Conservation (phyloP, 1,140 invertebrate genomes). For the Eumaeus atala region DNA sequence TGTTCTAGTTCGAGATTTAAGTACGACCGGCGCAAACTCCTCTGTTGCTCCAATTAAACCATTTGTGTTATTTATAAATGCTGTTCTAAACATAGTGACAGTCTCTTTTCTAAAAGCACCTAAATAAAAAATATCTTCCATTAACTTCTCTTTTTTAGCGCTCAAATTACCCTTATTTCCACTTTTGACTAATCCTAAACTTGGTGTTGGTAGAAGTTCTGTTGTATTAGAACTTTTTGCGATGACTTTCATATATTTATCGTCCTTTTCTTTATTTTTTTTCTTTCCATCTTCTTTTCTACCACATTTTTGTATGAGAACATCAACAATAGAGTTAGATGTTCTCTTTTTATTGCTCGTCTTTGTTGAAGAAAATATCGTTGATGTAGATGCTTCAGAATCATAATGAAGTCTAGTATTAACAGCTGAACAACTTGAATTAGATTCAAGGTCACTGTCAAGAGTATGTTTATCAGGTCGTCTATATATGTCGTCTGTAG, state of each 20-base stretch:
- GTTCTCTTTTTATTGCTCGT: slow-evolving; percentile 67
- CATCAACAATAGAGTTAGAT: slow-evolving; percentile 76
- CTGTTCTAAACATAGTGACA: slow-evolving; percentile 79
- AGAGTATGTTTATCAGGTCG: slow-evolving; percentile 60
- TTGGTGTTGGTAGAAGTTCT: slow-evolving; percentile 78
- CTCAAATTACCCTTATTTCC: slow-evolving; percentile 70
- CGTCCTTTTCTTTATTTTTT: slow-evolving; percentile 74
- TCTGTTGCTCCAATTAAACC: slow-evolving; percentile 73
- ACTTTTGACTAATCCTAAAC: slow-evolving; percentile 69
- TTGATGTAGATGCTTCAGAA: slow-evolving; percentile 79
- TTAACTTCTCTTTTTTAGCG: slow-evolving; percentile 70
- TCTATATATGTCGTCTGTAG: slow-evolving; percentile 64
- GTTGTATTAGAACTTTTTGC: slow-evolving; percentile 72
- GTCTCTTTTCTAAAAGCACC: slow-evolving; percentile 82
- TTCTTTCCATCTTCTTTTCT: slow-evolving; percentile 75
- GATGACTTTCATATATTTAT: slow-evolving; percentile 69
- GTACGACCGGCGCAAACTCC: slow-evolving; percentile 81
- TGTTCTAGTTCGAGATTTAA: slow-evolving; percentile 83
- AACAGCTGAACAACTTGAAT: slow-evolving; percentile 77
- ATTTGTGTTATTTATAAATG: slow-evolving; percentile 79
- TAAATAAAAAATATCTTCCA: slow-evolving; percentile 76
- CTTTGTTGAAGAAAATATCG: slow-evolving; percentile 74
- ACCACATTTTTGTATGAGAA: slow-evolving; percentile 78
- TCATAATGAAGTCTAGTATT: slow-evolving; percentile 76
- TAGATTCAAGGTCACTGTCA: slow-evolving; percentile 81